phyloP scores from a whole-genome alignment of 2,113 vertebrate genomes.

The Dendrocopos noguchii region DNA sequence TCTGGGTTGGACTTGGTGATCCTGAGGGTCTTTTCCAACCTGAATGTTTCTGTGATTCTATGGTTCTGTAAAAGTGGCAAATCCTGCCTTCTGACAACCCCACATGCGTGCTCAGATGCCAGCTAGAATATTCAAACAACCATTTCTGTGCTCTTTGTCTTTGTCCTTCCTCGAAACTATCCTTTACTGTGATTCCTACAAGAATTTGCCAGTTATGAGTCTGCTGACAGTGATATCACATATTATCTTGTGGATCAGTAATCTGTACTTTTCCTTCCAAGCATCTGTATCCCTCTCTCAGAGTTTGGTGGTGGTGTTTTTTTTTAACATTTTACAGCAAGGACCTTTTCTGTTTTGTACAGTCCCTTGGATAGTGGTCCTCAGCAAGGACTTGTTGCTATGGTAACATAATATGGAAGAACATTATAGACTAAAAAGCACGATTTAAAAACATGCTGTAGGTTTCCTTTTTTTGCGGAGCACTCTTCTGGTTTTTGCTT shows the following conservation, averaged over 20 bases:
- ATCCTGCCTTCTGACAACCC: not conserved
- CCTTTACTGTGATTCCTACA: not conserved
- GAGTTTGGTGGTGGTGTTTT: not conserved
- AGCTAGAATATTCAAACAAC: not conserved
- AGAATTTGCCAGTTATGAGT: not conserved
- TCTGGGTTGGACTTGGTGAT: no score
- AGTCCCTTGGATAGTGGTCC: not conserved
- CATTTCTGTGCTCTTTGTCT: not conserved
- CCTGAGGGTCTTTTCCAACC: no score
- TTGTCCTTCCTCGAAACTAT: not conserved
- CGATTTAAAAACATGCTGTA: not conserved
- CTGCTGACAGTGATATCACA: not conserved
- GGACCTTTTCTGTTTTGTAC: not conserved
- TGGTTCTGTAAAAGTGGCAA: not conserved
- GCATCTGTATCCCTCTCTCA: not conserved
- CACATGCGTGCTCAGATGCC: not conserved
- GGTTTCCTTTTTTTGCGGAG: not conserved
- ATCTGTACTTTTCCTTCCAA: not conserved
- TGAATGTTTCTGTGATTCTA: no score
- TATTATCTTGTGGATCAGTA: not conserved
- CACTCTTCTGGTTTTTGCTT: not conserved
- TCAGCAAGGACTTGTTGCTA: conserved; percentile 2
- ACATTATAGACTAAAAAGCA: not conserved
- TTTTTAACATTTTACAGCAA: not conserved
- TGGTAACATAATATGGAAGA: not conserved